These are phyloP conservation scores for Xanthia icteritia DNA, from an alignment of 2,888 invertebrate genomes.

Conservation along the genomic window DNA sequence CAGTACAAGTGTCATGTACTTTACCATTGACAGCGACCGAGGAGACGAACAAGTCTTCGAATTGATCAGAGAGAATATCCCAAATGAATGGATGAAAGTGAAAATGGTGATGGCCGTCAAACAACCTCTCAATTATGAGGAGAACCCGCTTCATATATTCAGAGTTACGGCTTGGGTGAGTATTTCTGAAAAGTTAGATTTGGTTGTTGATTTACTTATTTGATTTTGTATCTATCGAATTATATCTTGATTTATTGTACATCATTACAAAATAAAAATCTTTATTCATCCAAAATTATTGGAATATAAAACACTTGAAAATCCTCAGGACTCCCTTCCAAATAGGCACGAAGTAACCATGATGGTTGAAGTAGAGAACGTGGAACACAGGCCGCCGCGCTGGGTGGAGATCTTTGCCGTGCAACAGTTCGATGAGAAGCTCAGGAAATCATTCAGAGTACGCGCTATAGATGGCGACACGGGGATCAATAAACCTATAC, in stretches of 20 bases:
- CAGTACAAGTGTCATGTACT: conserved; percentile 84
- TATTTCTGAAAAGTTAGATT: conserved; percentile 43
- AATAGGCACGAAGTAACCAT: conserved; percentile 84
- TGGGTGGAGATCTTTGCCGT: conserved; percentile 91
- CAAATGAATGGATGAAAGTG: conserved; percentile 77
- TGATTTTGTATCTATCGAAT: not conserved
- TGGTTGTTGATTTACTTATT: not conserved
- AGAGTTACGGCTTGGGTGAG: conserved; percentile 89
- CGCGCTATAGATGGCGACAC: conserved; percentile 92
- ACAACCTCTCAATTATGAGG: conserved; percentile 83
- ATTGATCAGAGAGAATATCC: conserved; percentile 74
- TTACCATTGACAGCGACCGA: conserved; percentile 81
- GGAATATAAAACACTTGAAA: not conserved
- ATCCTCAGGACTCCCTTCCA: conserved; percentile 82
- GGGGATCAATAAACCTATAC: conserved; percentile 89
- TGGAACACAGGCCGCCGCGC: conserved; percentile 90
- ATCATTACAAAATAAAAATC: not conserved
- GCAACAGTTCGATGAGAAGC: conserved; percentile 90
- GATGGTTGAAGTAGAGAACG: conserved; percentile 90
- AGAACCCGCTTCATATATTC: conserved; percentile 89
- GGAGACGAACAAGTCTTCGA: conserved; percentile 82
- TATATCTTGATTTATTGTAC: not conserved
- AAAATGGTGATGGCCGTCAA: conserved; percentile 79
- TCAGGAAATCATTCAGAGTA: conserved; percentile 81
- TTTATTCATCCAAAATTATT: not conserved